Percentiles rank a stretch among this genome's conserved stretches.
These are phyloP conservation scores for Cancer borealis DNA, from an alignment of 2,888 invertebrate genomes.

Conservation along the genomic window DNA sequence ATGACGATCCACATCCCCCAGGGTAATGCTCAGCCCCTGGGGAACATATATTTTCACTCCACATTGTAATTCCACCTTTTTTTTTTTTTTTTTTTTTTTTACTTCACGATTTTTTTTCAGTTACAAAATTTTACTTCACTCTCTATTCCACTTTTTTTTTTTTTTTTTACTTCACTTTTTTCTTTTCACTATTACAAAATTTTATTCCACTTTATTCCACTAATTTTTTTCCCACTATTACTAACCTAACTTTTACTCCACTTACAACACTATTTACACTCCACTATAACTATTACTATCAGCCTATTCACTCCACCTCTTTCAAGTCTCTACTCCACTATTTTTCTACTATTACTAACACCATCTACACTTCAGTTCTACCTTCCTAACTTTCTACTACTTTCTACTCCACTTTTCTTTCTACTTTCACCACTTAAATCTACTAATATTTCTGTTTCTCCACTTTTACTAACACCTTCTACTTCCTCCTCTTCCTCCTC, in stretches of 20 bases:
- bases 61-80: not conserved
- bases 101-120: too few species aligned
- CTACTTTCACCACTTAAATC: not conserved
- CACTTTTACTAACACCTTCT: too few species aligned
- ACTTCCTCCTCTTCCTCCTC: too few species aligned
- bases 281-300: not conserved
- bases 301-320: too few species aligned
- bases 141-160: not conserved
- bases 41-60: not conserved
- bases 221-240: not conserved
- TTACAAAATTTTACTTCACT: too few species aligned
- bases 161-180: not conserved
- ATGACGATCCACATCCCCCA: conserved; percentile 77
- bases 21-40: conserved; percentile 48
- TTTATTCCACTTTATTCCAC: not conserved
- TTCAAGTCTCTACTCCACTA: too few species aligned
- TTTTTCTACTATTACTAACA: too few species aligned
- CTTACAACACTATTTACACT: not conserved
- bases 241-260: not conserved
- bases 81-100: too few species aligned
- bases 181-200: not conserved
- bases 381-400: not conserved
- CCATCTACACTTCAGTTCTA: too few species aligned
- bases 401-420: not conserved
- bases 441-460: too few species aligned